Evolutionary conservation across 53 echinoderm and acorn worm genomes (phyloP).

Genomic region (Hippasteria phrygiana): DNA sequence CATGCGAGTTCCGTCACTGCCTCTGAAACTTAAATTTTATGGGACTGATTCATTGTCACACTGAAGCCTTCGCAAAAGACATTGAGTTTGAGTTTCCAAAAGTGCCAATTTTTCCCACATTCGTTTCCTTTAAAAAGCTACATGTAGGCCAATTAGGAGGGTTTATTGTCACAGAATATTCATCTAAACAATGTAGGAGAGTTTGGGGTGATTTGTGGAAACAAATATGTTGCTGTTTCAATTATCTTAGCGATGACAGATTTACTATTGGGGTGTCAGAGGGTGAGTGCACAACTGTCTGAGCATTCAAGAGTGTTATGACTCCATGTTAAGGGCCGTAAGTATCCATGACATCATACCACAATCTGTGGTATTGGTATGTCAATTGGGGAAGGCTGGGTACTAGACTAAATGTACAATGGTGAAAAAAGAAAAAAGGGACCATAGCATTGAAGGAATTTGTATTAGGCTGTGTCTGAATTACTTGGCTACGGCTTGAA

Average conservation of each 20-base stretch:
- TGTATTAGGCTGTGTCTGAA: constrained; percentile 31
- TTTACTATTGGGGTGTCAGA: constrained; percentile 35
- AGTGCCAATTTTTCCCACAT: background rate
- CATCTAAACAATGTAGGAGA: background rate
- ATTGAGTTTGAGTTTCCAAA: background rate
- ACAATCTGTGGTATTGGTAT: constrained; percentile 9
- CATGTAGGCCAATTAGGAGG: constrained; percentile 31
- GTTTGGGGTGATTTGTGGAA: constrained; percentile 15
- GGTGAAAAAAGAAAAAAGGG: background rate
- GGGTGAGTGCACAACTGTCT: constrained; percentile 18
- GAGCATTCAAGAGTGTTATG: background rate
- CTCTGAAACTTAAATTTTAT: constrained; percentile 14
- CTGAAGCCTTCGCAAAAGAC: no score
- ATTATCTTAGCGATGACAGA: constrained; percentile 24
- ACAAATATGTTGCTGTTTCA: constrained; percentile 37
- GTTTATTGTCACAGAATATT: constrained; percentile 2
- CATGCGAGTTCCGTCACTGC: background rate
- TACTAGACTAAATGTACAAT: background rate
- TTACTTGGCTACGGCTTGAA: no score
- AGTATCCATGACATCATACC: constrained; percentile 39
- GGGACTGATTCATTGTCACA: constrained; percentile 10
- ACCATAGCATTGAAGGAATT: constrained; percentile 2
- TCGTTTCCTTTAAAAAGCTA: background rate
- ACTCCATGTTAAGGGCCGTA: constrained; percentile 29
- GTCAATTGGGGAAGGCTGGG: constrained; percentile 20